Conservation (phyloP, 2,797 vertebrate genomes). For the Anolis apletophallus region DNA sequence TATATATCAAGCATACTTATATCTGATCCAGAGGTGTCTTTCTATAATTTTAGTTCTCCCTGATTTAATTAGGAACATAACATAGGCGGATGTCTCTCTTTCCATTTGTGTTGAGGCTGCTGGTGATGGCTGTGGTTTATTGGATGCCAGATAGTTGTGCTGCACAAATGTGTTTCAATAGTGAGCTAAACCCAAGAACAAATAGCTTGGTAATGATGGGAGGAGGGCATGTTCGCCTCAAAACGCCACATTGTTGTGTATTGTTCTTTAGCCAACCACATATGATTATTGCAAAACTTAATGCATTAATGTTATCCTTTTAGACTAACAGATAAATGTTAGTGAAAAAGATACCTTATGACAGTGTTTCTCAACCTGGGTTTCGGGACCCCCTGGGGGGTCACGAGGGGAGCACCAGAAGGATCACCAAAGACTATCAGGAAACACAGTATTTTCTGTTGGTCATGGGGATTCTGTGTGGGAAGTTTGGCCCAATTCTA, state of each 20-base stretch:
- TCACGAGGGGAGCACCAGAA: too few species aligned
- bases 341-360: too few species aligned
- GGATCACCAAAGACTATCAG: too few species aligned
- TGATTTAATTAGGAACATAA: not conserved
- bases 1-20: not conserved
- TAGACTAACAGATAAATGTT: too few species aligned
- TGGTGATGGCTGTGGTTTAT: not conserved
- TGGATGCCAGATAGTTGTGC: not conserved
- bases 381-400: too few species aligned
- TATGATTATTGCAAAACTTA: not conserved
- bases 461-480: too few species aligned
- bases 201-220: not conserved
- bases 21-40: not conserved
- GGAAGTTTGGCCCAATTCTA: too few species aligned
- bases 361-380: too few species aligned
- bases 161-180: conserved; percentile 14
- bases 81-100: not conserved
- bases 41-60: not conserved
- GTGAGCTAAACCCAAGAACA: not conserved
- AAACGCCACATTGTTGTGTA: not conserved
- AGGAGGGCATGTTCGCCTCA: not conserved
- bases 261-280: not conserved
- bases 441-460: too few species aligned
- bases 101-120: not conserved
- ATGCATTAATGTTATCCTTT: not conserved